phyloP scores from a whole-genome alignment of 2,888 invertebrate species.

The Eristalis pertinax region DNA sequence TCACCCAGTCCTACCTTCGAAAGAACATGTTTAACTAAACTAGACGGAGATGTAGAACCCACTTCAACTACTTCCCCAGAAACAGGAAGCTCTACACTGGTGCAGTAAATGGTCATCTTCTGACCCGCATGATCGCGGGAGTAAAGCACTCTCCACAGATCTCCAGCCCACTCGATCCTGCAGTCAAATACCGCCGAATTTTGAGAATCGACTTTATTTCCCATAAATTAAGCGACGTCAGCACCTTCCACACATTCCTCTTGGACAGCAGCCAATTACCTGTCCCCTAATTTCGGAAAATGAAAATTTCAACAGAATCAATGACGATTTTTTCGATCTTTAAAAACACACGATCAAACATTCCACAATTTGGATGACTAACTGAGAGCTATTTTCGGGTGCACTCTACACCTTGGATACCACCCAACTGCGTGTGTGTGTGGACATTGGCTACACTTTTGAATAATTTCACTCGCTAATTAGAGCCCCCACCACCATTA shows the following conservation, averaged over 20 bases:
- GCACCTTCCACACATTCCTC: not conserved
- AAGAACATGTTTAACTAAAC: too few species aligned
- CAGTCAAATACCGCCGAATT: too few species aligned
- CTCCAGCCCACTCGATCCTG: too few species aligned
- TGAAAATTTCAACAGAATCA: not conserved
- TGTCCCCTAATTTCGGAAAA: not conserved
- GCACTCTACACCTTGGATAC: not conserved
- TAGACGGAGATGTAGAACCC: too few species aligned
- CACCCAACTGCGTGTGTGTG: not conserved
- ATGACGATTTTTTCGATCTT: not conserved
- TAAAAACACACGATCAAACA: not conserved
- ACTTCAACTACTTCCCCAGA: too few species aligned
- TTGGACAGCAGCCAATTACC: not conserved
- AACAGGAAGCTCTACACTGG: too few species aligned
- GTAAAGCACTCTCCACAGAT: too few species aligned
- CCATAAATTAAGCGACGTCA: too few species aligned
- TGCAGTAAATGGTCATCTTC: too few species aligned
- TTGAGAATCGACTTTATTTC: too few species aligned
- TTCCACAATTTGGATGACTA: not conserved
- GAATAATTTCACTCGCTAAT: not conserved
- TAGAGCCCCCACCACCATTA: not conserved
- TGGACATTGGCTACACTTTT: not conserved
- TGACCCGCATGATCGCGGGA: too few species aligned
- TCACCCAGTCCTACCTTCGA: too few species aligned
- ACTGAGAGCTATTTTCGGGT: not conserved